These are phyloP conservation scores for Drosophila setifemur DNA, from an alignment of 1,140 invertebrate genomes.

Conservation along the genomic window DNA sequence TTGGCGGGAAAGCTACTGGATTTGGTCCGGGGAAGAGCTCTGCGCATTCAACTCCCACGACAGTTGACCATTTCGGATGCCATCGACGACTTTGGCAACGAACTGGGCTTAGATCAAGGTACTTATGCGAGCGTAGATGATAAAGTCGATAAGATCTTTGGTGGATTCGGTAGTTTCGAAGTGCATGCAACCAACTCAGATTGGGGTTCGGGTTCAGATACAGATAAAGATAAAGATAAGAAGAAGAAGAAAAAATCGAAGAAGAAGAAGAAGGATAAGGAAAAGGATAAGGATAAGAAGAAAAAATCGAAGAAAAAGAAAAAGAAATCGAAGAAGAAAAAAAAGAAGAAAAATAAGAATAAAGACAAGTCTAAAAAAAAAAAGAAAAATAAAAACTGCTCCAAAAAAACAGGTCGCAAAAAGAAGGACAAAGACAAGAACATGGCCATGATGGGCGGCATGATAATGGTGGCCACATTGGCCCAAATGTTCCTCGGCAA, in stretches of 20 bases:
- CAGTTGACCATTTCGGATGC: constrained; percentile 64
- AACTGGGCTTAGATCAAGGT: constrained; percentile 69
- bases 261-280: constrained; percentile 33
- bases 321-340: constrained; percentile 37
- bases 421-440: constrained; percentile 82
- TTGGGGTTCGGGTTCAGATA: not conserved
- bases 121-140: constrained; percentile 73
- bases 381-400: constrained; percentile 67
- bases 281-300: constrained; percentile 40
- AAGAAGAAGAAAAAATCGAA: constrained; percentile 18
- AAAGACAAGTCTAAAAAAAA: constrained; percentile 49
- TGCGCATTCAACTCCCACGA: constrained; percentile 54
- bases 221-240: constrained; percentile 29
- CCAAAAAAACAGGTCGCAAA: constrained; percentile 80
- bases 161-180: constrained; percentile 59
- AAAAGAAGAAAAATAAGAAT: constrained; percentile 46
- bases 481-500: constrained; percentile 87
- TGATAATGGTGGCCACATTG: constrained; percentile 87
- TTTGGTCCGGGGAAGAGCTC: constrained; percentile 54
- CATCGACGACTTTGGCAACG: constrained; percentile 62
- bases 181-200: constrained; percentile 35
- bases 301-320: constrained; percentile 48
- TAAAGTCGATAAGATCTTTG: constrained; percentile 69
- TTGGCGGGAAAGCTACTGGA: constrained; percentile 49
- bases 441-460: constrained; percentile 85